These are phyloP conservation scores for Datnioides undecimradiatus DNA, from an alignment of 2,113 vertebrate species.

Conservation along the genomic window DNA sequence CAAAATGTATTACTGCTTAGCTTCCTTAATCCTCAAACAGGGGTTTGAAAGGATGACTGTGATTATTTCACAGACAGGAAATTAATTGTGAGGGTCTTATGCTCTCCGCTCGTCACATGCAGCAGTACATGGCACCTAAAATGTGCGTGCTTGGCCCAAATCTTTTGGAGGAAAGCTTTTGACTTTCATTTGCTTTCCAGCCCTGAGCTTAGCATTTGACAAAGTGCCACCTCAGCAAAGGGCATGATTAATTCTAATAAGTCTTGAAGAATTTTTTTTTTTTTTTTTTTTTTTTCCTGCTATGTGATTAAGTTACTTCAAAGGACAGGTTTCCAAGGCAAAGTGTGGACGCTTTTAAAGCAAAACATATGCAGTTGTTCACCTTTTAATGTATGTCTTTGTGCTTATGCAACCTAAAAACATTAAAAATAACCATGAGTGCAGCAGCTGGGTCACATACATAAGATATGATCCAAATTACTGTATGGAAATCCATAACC, in stretches of 20 bases:
- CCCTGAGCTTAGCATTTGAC: conserved; percentile 53
- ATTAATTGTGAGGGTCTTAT: conserved; percentile 57
- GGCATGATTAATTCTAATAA: conserved; percentile 62
- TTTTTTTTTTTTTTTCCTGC: not conserved
- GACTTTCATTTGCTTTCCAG: conserved; percentile 51
- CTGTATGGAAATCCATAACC: conserved; percentile 8
- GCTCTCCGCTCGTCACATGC: conserved; percentile 36
- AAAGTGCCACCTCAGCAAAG: conserved; percentile 65
- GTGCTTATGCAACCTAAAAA: not conserved
- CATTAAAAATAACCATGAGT: not conserved
- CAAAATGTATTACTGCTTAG: conserved; percentile 34
- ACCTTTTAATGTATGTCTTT: not conserved
- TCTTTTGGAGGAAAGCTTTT: conserved; percentile 31
- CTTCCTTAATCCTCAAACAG: conserved; percentile 50
- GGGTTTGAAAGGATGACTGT: conserved; percentile 30
- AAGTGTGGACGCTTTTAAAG: conserved; percentile 1
- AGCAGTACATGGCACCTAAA: conserved; percentile 29
- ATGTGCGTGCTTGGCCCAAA: conserved; percentile 50
- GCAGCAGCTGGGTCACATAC: not conserved
- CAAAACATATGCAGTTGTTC: not conserved
- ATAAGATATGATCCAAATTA: not conserved
- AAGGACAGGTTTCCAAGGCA: conserved; percentile 39
- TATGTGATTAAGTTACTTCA: conserved; percentile 49
- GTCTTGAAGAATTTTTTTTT: conserved; percentile 7
- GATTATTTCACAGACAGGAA: conserved; percentile 58